These are phyloP conservation scores for Cepaea nemoralis DNA, from an alignment of 1,140 invertebrate genomes.

Conservation along the genomic window DNA sequence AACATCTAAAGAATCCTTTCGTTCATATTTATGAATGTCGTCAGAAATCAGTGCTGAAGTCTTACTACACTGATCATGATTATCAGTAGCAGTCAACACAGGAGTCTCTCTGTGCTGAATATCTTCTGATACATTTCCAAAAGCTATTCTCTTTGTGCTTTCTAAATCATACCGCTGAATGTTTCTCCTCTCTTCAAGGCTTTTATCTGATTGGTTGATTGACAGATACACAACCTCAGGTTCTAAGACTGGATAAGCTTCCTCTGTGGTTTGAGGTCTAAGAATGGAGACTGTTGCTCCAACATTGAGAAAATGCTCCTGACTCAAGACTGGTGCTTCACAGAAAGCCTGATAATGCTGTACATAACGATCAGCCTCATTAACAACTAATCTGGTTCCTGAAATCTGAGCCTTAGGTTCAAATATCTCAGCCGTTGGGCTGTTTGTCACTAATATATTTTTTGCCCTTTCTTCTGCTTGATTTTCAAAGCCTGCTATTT, in stretches of 20 bases:
- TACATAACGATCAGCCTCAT: conserved; percentile 22
- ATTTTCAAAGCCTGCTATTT: not conserved
- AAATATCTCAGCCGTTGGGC: not conserved
- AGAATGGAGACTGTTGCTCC: not conserved
- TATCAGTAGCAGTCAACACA: no score
- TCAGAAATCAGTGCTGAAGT: no score
- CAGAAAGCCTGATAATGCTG: conserved; percentile 6
- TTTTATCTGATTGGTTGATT: not conserved
- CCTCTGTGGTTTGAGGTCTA: not conserved
- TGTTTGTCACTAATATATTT: not conserved
- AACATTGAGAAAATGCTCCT: not conserved
- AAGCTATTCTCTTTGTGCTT: no score
- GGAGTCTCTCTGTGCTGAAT: no score
- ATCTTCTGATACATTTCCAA: no score
- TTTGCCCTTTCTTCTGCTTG: not conserved
- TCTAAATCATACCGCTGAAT: no score
- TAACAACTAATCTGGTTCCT: not conserved
- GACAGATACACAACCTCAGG: not conserved
- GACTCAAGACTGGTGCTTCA: not conserved
- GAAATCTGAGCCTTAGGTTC: not conserved
- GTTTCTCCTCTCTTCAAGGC: no score
- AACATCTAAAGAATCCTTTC: no score
- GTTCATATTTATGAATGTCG: no score
- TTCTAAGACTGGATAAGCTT: not conserved
- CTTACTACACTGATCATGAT: no score